A percentile compares a stretch with the other conserved stretches of the same genome.
Conservation (phyloP, 2,113 vertebrate species). For the Xerus inauris region DNA sequence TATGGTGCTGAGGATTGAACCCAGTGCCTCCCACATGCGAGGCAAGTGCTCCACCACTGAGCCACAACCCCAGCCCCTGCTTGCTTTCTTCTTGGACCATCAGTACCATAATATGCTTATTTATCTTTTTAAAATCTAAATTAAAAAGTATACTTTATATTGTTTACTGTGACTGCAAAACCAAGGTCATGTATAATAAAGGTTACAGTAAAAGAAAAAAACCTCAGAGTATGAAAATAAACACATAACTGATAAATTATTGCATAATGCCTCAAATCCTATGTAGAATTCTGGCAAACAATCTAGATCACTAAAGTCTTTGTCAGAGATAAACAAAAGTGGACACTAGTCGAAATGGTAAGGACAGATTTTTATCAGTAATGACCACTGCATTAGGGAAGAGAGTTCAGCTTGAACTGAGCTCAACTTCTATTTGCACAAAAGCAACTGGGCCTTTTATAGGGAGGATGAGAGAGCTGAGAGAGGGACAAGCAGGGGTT, state of each 20-base stretch:
- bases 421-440: neutral
- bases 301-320: neutral
- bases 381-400: neutral
- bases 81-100: neutral
- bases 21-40: no score
- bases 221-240: constrained; percentile 9
- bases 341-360: no score
- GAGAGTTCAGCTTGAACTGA: neutral
- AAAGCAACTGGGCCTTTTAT: neutral
- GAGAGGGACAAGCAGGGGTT: neutral
- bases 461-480: neutral
- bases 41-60: no score
- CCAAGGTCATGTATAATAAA: neutral
- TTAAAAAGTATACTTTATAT: neutral
- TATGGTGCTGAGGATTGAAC: no score
- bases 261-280: neutral
- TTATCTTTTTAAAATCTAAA: neutral
- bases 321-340: constrained; percentile 2
- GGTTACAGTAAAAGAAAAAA: neutral
- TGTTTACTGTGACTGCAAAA: neutral
- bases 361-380: neutral
- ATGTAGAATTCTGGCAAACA: neutral
- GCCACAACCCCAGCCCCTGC: no score
- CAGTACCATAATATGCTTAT: neutral
- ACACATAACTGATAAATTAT: neutral